Base-by-base conservation (phyloP, 2,797 vertebrate genomes). In the Poecile montanus region DNA sequence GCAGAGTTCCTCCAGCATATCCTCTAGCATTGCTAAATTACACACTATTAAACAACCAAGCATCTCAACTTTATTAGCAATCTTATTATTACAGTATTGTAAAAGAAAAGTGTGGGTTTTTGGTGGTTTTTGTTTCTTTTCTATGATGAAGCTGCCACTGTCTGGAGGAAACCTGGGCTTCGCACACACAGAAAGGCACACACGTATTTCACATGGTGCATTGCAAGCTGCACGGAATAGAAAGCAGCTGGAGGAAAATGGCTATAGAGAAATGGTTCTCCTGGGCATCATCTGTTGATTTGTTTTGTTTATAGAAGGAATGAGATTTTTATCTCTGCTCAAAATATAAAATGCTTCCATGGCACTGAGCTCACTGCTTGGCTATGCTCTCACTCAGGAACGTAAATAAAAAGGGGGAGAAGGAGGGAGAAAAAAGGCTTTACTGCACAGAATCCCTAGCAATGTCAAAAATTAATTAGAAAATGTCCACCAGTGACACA, bases 241-340 rank as follows among this genome's bases (percentile, higher is more conserved):
- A 97, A 95, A 97, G 91, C 96, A 97, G 96, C 95, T 97, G 95
- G 92, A 97, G 68, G 92, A 92, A 97, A 95, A 97, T 90, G 95
- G 95, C 94, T 96, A 83, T 89, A 95, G 95, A 96, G 95, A 94
- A 97, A 97, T 94, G 85, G 94, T 93, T 97, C 97, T 96, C 97
- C 76, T 89, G 97, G 95, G 97, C 93, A 96, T 96, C 95, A 91
- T 92, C 72, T 63, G 85, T 95, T 92, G 94, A 85, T 94, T 96
- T 94, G 89, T 93, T 98, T 97, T 96, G 93, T 96, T 97, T 96
- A 89, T 95, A 90, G 84, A 95, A 91, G 44, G 75, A 97, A 95
- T 63, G 91, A 93, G 92, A 89, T 83, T 96, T 97, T 97, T 96
- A 91, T 93, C 94, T 96, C 93, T 94, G 51, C 82, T 96, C 95